Evolutionary conservation across 2,888 invertebrate species (phyloP).

Genomic region (Nephrotoma flavescens): DNA sequence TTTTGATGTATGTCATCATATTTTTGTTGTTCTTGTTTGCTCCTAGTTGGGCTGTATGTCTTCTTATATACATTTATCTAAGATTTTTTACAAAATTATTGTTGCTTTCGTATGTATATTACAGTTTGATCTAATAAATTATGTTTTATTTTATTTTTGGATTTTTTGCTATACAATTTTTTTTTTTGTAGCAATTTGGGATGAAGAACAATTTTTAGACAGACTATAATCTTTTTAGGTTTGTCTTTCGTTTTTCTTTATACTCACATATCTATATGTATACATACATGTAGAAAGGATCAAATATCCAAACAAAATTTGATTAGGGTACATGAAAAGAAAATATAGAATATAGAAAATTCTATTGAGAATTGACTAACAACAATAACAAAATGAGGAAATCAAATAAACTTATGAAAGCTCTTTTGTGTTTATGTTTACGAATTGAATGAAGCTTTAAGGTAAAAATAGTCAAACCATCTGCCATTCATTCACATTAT

Average conservation of each 20-base stretch:
- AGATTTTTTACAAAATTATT: not conserved
- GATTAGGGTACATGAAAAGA: not conserved
- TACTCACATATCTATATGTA: not conserved
- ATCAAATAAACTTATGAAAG: not conserved
- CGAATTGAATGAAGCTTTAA: not conserved
- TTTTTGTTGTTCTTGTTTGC: not conserved
- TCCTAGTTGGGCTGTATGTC: not conserved
- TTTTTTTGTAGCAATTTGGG: not conserved
- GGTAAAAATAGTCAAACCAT: not conserved
- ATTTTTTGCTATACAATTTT: not conserved
- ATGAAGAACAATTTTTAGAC: not conserved
- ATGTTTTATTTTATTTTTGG: not conserved
- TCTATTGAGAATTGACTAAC: not conserved
- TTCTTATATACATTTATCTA: not conserved
- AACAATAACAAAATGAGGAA: not conserved
- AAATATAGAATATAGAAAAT: not conserved
- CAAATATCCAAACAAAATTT: not conserved
- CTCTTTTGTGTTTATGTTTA: not conserved
- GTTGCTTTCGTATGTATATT: not conserved
- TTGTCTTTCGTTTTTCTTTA: not conserved
- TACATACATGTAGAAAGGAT: not conserved
- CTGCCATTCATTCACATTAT: not conserved
- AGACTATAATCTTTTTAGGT: not conserved
- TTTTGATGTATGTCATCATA: constrained; percentile 1
- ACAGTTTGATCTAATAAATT: not conserved